Base-by-base conservation (phyloP, 2,113 vertebrate species). In the Rattus norvegicus region DNA sequence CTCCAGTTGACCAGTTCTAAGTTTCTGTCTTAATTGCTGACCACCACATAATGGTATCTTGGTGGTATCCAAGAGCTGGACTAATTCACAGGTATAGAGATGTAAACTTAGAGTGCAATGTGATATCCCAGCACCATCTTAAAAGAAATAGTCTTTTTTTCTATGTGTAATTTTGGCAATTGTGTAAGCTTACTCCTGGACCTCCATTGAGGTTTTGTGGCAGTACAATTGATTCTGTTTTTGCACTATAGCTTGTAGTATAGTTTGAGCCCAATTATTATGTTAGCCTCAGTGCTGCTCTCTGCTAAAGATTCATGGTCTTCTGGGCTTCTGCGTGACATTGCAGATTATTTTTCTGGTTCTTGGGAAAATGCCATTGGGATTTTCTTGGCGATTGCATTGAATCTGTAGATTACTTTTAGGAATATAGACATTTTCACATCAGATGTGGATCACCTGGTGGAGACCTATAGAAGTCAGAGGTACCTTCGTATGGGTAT, bases 401-500 rank as follows among this genome's bases (percentile, higher is more conserved):
- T 59, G 69, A 89, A 89, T 89, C 13, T 56, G 13, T 73, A 73
- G 24, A 19, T 20, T 12, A 3, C 4, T 89, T 73, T 59, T 13
- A 30, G 16, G 16, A 59, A 43, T 39, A 56, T 2, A 26, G 47
- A 9, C 24, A 75, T 72, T 56, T n/a, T 39, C 67, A 88, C 49
- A 72, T 7, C 12, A 54, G 8, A 65, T 47, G 7, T 36, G 3
- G 20, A 4, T 43, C 47, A 5, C 39, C 65, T 73, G 6, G 47
- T 47, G 67, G 36, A 26, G 56, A 67, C 30, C 0, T 0, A 22
- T 59, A 63, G 73, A 93, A 94, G 61, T 87, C 26, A 28, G 76
- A n/a, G 0, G 0, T 67, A 0, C n/a, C 65, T 10, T 33, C 33
- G 69, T n/a, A 2, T 17, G 73, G 28, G 47, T 20, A 24, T 4